Evolutionary conservation across 2,888 invertebrate genomes (phyloP).

Genomic region (Drosophila leonis): DNA sequence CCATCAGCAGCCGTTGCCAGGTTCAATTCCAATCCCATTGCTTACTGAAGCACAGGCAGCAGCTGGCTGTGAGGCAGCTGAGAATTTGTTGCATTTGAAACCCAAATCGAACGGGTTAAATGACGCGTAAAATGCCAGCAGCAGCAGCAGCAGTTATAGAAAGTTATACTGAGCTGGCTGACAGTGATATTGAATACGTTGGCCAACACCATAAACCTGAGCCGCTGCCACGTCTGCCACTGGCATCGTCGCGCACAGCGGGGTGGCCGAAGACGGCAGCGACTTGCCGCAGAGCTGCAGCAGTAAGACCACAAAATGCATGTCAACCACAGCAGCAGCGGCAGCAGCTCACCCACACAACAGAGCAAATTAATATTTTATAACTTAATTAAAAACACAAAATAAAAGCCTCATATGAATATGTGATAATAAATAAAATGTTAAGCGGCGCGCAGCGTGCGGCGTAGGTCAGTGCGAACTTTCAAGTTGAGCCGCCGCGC

Average conservation of each 20-base stretch:
- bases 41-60: constrained; percentile 20
- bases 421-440: constrained; percentile 60
- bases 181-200: constrained; percentile 38
- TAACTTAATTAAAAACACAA: constrained; percentile 77
- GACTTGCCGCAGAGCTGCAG: constrained; percentile 43
- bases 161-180: constrained; percentile 9
- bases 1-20: constrained; percentile 35
- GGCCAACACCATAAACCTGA: constrained; percentile 55
- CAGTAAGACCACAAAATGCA: constrained; percentile 71
- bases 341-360: neutral
- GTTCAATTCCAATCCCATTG: constrained; percentile 9
- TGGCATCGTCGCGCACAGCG: constrained; percentile 25
- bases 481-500: constrained; percentile 47
- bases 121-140: constrained; percentile 66
- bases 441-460: constrained; percentile 22
- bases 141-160: constrained; percentile 20
- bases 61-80: constrained; percentile 31
- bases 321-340: constrained; percentile 67
- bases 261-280: constrained; percentile 5
- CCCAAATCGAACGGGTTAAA: constrained; percentile 71
- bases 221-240: constrained; percentile 29
- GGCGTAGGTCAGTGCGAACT: constrained; percentile 51
- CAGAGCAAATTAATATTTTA: constrained; percentile 72
- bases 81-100: constrained; percentile 61
- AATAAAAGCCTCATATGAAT: constrained; percentile 55